These are phyloP conservation scores for Drosophila siamana DNA, from an alignment of 2,888 invertebrate species.

Conservation along the genomic window DNA sequence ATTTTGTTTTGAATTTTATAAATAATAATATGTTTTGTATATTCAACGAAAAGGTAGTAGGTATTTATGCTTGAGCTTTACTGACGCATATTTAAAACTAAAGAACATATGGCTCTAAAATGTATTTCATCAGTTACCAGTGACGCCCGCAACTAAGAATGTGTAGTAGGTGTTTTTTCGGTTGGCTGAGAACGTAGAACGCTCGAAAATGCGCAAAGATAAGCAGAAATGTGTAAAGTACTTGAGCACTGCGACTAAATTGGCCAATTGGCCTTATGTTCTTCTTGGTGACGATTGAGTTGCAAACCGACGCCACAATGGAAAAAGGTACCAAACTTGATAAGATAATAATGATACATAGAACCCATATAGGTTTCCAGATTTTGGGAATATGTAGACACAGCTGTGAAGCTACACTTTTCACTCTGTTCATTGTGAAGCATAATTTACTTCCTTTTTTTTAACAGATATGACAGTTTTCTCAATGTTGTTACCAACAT, in stretches of 20 bases:
- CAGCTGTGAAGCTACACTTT: constrained; percentile 7
- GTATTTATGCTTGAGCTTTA: background rate
- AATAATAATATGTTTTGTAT: background rate
- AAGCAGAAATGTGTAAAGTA: constrained; percentile 60
- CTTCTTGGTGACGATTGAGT: constrained; percentile 36
- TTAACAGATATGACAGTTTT: constrained; percentile 6
- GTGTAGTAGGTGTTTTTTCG: constrained; percentile 18
- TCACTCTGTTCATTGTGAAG: constrained; percentile 6
- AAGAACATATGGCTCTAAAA: background rate
- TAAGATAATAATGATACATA: constrained; percentile 43
- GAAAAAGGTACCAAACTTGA: constrained; percentile 38
- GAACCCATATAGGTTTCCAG: background rate
- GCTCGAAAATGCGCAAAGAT: constrained; percentile 67
- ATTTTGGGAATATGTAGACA: background rate
- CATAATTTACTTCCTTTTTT: background rate
- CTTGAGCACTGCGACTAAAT: constrained; percentile 28
- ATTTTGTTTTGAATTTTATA: background rate
- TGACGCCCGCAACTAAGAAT: constrained; percentile 53
- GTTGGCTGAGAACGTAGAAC: constrained; percentile 21
- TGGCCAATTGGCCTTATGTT: constrained; percentile 50
- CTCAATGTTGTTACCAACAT: constrained; percentile 9
- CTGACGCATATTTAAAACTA: background rate
- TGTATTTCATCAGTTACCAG: constrained; percentile 39
- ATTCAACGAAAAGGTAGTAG: background rate
- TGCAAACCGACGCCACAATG: constrained; percentile 38